Base-by-base conservation (phyloP, 1,140 invertebrate species). In the Papilio glaucus region DNA sequence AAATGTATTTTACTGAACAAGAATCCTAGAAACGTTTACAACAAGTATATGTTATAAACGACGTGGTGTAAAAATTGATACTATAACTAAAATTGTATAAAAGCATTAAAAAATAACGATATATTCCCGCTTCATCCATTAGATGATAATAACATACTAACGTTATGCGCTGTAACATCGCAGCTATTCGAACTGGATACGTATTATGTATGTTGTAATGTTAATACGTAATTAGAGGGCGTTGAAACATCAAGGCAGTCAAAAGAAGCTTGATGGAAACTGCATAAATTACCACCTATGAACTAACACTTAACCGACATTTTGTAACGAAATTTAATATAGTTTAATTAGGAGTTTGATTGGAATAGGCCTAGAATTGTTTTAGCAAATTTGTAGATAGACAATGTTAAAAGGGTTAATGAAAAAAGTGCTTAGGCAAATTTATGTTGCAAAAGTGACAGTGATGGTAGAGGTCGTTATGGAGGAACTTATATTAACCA, bases 141-240 rank as follows among this genome's bases (percentile, higher is more conserved):
- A 26, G 21, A 57, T 57, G 24, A 24, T 57, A 57, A 57, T 57
- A 24, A 57, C 49, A 57, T 13, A 57, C 15, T 18, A 26, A 57
- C 49, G 49, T 57, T 57, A 57, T 57, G 49, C 49, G 49, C 49
- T 57, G 10, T 57, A 57, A 57, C 2, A 57, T 57, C 21, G 49
- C 49, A 57, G 24, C 24, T 84, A 79, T 87, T 88, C 86, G 83
- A 75, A 76, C 77, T 73, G 72, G 26, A 80, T 53, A 53, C 71
- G 75, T 72, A 78, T 78, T 73, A 71, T 73, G 72, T 86, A 6
- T 33, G 80, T 86, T 72, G 85, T 73, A 87, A 87, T 70, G 53
- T 77, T 75, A 84, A 80, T 86, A 78, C 53, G 81, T 84, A 86
- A 87, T 81, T 75, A 82, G 75, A 74, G 76, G 76, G 72, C 45